phyloP scores from a whole-genome alignment of 2,888 invertebrate species.

The Tanypteryx hageni region DNA sequence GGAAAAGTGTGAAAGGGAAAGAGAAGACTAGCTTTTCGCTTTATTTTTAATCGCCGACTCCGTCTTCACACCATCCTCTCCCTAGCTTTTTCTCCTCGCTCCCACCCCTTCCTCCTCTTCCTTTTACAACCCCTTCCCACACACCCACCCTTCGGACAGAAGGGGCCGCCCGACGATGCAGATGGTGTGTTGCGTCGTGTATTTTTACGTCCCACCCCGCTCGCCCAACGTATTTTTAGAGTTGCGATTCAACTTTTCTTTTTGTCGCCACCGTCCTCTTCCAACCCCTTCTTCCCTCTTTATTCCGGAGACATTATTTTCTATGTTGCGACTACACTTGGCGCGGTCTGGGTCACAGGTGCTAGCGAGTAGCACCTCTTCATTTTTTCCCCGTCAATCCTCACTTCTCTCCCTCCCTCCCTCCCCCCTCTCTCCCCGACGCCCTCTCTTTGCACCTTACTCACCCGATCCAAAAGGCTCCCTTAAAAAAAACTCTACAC shows the following conservation, averaged over 20 bases:
- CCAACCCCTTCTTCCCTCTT: background rate
- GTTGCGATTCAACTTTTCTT: constrained; percentile 10
- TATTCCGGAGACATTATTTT: background rate
- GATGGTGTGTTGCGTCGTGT: constrained; percentile 37
- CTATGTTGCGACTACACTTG: background rate
- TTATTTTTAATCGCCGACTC: constrained; percentile 52
- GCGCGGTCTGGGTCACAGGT: constrained; percentile 25
- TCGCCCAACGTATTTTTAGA: constrained; percentile 46
- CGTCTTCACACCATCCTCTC: background rate
- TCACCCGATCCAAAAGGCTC: background rate
- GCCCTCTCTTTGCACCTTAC: background rate
- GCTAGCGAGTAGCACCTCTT: background rate
- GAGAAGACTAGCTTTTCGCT: background rate
- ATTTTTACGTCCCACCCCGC: constrained; percentile 45
- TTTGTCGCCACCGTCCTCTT: background rate
- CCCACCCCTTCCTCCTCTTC: background rate
- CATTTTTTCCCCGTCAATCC: background rate
- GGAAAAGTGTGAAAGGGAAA: background rate
- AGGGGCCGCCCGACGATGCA: constrained; percentile 33
- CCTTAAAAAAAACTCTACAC: background rate
- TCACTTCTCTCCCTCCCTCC: background rate
- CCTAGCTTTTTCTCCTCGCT: background rate
- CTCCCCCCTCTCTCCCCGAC: background rate
- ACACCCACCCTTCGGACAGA: background rate
- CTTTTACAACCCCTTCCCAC: background rate